These are phyloP conservation scores for pig (Sus scrofa) DNA, from an alignment of 2,113 vertebrate genomes.

Conservation along the genomic window DNA sequence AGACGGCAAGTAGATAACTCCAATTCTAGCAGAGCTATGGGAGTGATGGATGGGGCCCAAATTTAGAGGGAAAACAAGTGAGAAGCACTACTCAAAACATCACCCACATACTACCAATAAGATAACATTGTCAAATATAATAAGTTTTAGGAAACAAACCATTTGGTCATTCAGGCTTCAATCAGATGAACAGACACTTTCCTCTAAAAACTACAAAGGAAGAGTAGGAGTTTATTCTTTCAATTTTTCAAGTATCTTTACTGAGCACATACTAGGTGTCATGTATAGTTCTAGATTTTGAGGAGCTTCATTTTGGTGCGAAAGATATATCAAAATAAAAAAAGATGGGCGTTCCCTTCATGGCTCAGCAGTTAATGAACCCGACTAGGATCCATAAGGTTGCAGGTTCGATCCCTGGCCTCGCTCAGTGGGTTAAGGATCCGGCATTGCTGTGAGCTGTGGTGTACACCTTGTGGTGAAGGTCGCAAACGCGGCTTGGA, in stretches of 20 bases:
- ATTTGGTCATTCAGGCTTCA: not conserved
- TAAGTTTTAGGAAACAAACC: not conserved
- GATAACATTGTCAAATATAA: not conserved
- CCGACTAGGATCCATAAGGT: too few species aligned
- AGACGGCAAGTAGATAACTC: not conserved
- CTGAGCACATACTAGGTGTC: not conserved
- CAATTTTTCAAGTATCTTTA: not conserved
- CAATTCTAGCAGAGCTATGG: not conserved
- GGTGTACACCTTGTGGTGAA: too few species aligned
- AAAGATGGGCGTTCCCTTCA: too few species aligned
- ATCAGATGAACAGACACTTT: conserved; percentile 3
- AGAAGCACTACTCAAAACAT: not conserved
- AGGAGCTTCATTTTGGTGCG: not conserved
- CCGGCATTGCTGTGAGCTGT: too few species aligned
- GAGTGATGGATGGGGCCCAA: not conserved
- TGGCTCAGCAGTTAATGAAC: too few species aligned
- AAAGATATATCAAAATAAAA: not conserved
- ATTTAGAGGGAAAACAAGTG: not conserved
- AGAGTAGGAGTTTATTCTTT: not conserved
- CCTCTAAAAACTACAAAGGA: conserved; percentile 35
- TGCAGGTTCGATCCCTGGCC: too few species aligned
- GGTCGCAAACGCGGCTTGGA: too few species aligned
- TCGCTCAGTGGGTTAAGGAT: too few species aligned
- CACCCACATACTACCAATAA: not conserved
- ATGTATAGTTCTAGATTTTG: not conserved